Percentiles rank a stretch among this genome's conserved stretches.
Conservation (phyloP, 2,888 invertebrate species). For the Leucoma salicis region DNA sequence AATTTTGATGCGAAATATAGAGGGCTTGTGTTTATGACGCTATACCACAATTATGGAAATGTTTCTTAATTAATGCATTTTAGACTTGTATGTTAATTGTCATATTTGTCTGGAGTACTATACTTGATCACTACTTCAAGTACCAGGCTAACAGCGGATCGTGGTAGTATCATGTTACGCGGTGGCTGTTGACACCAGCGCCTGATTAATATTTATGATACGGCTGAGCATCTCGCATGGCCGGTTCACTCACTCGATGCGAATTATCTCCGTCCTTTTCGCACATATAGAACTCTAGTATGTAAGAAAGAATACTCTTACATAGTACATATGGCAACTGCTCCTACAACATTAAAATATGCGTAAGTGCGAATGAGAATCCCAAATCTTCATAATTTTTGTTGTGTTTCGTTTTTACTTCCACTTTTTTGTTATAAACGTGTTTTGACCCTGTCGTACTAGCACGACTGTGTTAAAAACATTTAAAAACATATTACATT, state of each 20-base stretch:
- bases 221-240: constrained; percentile 81
- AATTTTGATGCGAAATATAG: background rate
- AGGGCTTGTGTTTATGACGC: background rate
- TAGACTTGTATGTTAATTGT: constrained; percentile 25
- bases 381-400: constrained; percentile 73
- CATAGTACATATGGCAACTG: constrained; percentile 58
- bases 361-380: constrained; percentile 78
- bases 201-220: constrained; percentile 83
- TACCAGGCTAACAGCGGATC: constrained; percentile 75
- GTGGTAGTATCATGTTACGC: constrained; percentile 79
- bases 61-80: constrained; percentile 13
- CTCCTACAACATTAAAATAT: constrained; percentile 67
- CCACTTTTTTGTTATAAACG: constrained; percentile 42
- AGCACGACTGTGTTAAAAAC: constrained; percentile 34
- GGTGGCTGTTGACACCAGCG: constrained; percentile 82
- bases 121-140: constrained; percentile 58
- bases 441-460: constrained; percentile 41
- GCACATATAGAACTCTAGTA: constrained; percentile 42
- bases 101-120: constrained; percentile 46
- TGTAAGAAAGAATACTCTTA: constrained; percentile 51
- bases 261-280: constrained; percentile 69
- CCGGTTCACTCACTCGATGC: constrained; percentile 74
- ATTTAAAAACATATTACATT: constrained; percentile 21
- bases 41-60: constrained; percentile 8
- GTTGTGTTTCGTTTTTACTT: constrained; percentile 54